Evolutionary conservation across 2,113 vertebrate genomes (phyloP).

Genomic region (Agelaius phoeniceus): DNA sequence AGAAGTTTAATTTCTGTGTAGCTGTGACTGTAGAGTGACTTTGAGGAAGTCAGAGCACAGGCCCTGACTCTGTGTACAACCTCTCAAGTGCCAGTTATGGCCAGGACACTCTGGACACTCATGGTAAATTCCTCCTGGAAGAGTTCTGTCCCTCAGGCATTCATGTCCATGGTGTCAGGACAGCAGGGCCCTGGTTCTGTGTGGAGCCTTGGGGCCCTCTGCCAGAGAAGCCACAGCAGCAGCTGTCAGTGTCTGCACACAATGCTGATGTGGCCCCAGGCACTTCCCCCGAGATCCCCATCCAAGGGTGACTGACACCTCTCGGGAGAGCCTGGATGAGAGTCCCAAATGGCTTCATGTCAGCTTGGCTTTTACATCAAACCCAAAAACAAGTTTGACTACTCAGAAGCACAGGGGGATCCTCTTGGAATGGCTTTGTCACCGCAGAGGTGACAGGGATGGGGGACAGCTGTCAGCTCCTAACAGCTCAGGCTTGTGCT

Average conservation of each 20-base stretch:
- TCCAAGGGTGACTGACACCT: neutral
- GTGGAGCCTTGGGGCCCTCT: neutral
- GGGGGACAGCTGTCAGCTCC: neutral
- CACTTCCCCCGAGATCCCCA: neutral
- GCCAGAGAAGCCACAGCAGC: neutral
- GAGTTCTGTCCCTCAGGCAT: neutral
- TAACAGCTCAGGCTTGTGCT: neutral
- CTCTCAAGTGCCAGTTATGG: neutral
- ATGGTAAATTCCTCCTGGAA: neutral
- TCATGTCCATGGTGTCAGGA: fast-evolving
- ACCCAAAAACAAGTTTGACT: neutral
- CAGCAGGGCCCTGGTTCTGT: neutral
- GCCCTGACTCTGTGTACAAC: neutral
- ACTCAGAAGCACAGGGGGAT: neutral
- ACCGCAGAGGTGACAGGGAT: neutral
- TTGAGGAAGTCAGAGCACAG: neutral
- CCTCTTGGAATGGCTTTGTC: neutral
- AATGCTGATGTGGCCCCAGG: neutral
- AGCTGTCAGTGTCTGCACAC: neutral
- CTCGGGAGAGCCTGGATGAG: neutral
- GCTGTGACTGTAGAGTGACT: fast-evolving
- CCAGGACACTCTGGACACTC: neutral
- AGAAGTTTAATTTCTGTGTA: neutral
- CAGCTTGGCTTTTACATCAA: neutral
- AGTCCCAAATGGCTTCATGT: neutral